Percentiles rank a stretch among this genome's conserved stretches.
phyloP scores from a whole-genome alignment of 2,113 vertebrate species.

The Sinosuthora webbiana region DNA sequence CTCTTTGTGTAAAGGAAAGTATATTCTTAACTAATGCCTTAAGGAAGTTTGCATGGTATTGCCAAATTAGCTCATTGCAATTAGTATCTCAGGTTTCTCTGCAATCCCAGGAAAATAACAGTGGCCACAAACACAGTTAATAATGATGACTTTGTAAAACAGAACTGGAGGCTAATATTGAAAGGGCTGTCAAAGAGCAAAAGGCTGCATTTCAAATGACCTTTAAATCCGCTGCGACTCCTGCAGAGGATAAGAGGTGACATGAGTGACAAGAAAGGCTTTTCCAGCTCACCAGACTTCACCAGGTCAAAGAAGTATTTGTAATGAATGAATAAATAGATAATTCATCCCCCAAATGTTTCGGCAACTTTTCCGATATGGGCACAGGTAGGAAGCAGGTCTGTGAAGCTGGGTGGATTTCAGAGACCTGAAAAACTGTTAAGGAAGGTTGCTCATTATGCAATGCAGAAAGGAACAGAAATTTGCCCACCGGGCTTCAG shows the following conservation, averaged over 20 bases:
- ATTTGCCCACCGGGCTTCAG: neutral
- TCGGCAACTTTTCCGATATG: neutral
- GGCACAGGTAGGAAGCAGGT: neutral
- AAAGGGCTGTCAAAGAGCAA: constrained; percentile 52
- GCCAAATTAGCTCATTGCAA: constrained; percentile 61
- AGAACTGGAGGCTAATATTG: constrained; percentile 44
- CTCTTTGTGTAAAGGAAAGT: constrained; percentile 55
- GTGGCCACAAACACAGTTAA: constrained; percentile 1
- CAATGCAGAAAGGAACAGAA: constrained; percentile 1
- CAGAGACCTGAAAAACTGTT: neutral
- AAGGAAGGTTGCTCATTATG: neutral
- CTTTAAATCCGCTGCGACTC: constrained; percentile 42
- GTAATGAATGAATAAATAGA: constrained; percentile 53
- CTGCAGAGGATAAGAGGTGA: neutral
- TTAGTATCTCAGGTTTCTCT: constrained; percentile 58
- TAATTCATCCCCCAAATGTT: constrained; percentile 14
- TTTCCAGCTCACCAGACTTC: constrained; percentile 5
- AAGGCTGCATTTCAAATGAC: constrained; percentile 57
- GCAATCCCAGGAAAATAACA: constrained; percentile 40
- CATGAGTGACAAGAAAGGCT: constrained; percentile 31
- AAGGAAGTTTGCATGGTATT: constrained; percentile 45
- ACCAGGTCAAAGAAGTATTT: constrained; percentile 4
- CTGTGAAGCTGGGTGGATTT: neutral
- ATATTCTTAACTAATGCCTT: constrained; percentile 66
- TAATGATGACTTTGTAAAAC: constrained; percentile 59